phyloP scores from a whole-genome alignment of 2,797 vertebrate genomes.

The Lagorchestes hirsutus region DNA sequence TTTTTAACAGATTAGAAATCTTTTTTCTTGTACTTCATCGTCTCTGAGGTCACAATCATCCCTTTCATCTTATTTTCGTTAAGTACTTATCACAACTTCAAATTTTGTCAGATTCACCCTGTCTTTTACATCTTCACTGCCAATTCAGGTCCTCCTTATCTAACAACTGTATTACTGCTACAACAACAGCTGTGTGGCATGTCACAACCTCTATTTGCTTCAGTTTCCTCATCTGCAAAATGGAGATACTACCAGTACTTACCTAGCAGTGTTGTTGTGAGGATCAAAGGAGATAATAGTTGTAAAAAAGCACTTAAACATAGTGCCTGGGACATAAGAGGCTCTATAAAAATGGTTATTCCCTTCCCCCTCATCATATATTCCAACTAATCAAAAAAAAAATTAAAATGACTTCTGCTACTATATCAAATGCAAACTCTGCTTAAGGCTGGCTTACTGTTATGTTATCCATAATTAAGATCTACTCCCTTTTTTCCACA shows the following conservation, averaged over 20 bases:
- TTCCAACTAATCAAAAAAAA: not conserved
- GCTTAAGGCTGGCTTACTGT: too few relatives aligned
- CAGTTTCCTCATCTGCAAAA: not conserved
- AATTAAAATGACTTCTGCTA: not conserved
- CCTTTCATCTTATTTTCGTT: not conserved
- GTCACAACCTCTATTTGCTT: not conserved
- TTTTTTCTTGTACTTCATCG: not conserved
- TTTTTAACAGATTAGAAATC: too few relatives aligned
- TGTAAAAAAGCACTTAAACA: too few relatives aligned
- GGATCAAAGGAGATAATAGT: too few relatives aligned
- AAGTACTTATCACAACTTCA: not conserved
- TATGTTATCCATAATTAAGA: too few relatives aligned
- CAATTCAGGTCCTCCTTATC: not conserved
- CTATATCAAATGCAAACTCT: too few relatives aligned
- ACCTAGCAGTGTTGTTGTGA: too few relatives aligned
- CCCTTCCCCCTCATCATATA: not conserved
- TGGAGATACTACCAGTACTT: not conserved
- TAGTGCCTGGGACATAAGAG: too few relatives aligned
- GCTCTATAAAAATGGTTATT: too few relatives aligned
- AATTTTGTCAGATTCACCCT: not conserved
- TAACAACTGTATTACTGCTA: not conserved
- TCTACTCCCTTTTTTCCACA: too few relatives aligned
- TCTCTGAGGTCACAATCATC: not conserved
- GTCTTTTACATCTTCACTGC: not conserved
- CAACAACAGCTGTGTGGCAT: not conserved